Evolutionary conservation across 2,113 vertebrate species (phyloP), one percentile per base, ranked within the genome.

Genomic region (Microcebus griseorufus): DNA sequence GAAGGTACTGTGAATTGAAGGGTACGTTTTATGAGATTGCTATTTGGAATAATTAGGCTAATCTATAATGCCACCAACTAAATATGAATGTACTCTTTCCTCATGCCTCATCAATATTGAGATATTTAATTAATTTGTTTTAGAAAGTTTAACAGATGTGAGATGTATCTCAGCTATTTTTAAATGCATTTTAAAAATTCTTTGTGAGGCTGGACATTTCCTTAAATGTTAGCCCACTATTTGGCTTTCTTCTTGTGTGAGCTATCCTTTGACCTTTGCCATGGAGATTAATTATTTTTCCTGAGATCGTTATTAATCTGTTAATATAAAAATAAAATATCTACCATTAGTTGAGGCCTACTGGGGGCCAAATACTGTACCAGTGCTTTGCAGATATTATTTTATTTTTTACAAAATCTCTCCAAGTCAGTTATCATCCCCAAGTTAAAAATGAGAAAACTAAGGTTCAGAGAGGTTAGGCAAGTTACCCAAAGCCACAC

Each of bases 251-350:
- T 82, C 48, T 93, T 91, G 27, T 55, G 37, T 93, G 62, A 93
- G n/a, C 18, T 76, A 23, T 67, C 53, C 91, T 92, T 90, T 90
- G 29, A 85, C 13, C 60, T 86, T 62, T 76, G 34, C 23, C 48
- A 89, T 27, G 3, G 34, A 89, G 53, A 84, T 42, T 84, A 48
- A 48, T 93, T 67, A 69, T 80, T 60, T 82, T 93, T 92, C n/a
- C 42, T 93, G 45, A 85, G 60, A 86, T 58, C 16, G 64, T 82
- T 93, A 82, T 48, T 70, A 82, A 87, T 93, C 20, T 65, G 5
- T 87, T 91, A 83, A 78, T 79, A 78, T 78, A 70, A 81, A 53
- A 60, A 96, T 90, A 72, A 88, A 65, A 89, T 34, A 60, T 14
- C 34, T 75, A 67, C 22, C 14, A 60, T 48, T 92, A 60, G 17